Base-by-base conservation (phyloP, 1,140 invertebrate genomes). In the Zaprionus inermis region DNA sequence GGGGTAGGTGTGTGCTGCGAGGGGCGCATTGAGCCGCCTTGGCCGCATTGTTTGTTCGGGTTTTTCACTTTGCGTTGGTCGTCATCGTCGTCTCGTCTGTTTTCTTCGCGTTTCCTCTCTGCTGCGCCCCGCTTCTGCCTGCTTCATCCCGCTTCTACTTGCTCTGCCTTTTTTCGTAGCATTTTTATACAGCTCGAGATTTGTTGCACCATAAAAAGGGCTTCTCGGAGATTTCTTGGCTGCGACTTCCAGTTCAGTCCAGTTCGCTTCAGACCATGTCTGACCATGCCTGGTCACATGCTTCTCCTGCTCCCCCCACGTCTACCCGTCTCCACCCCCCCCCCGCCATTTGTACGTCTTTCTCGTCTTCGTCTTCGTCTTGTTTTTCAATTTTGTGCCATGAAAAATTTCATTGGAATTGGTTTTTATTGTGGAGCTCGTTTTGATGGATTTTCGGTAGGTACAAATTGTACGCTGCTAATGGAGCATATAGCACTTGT, bases 341-440 rank as follows among this genome's bases (percentile, higher is more conserved):
- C 44, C 63, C 24, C 32, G 67, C 84, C 89, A 83, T 88, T 80
- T 80, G 77, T 75, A 74, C 75, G 73, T 69, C 44, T 52, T 28
- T 54, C 74, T 32, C 69, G 20, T 28, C 24, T 28, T 28, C 52
- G 20, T 44, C 57, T 68, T 54, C 61, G 22, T 36, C 20, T 55
- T 41, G 11, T 24, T 55, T 84, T 86, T 85, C 72, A 79, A 83
- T 86, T 85, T 86, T 67, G 79, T 72, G 56, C 76, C 70, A 82
- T 86, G 82, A 86, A 86, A 81, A 88, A 88, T 88, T 88, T 88
- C 84, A 88, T 89, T 89, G 77, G 83, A 88, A 88, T 88, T 88
- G 83, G 66, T 75, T 88, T 88, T 88, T 89, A 89, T 88, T 84
- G 84, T 89, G 80, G 84, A 56, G 60, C 63, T 38, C 66, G 57